These are phyloP conservation scores for Drosophila guanche DNA, from an alignment of 1,140 invertebrate species.

Conservation along the genomic window DNA sequence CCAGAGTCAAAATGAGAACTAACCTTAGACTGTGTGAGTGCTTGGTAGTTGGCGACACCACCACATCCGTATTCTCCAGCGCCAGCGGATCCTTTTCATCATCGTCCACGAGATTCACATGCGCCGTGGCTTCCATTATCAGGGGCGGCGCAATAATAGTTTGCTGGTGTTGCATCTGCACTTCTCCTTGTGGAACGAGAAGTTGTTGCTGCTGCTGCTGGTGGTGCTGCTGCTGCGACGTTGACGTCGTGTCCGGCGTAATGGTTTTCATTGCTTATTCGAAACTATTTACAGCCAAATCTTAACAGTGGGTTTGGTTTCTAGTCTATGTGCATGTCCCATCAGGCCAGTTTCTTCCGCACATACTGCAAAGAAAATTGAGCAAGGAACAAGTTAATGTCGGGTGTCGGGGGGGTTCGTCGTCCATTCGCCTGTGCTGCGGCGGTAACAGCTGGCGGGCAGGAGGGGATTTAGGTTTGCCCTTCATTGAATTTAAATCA, in stretches of 20 bases:
- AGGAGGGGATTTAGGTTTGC: too few relatives aligned
- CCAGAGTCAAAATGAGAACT: not conserved
- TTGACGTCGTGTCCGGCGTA: slow-evolving; percentile 63
- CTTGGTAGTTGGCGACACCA: slow-evolving; percentile 61
- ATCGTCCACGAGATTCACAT: slow-evolving; percentile 79
- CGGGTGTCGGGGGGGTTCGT: not conserved
- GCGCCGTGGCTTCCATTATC: slow-evolving; percentile 70
- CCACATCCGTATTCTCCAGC: slow-evolving; percentile 52
- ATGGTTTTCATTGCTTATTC: slow-evolving; percentile 69
- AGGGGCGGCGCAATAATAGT: slow-evolving; percentile 39
- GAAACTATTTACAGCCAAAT: slow-evolving; percentile 47
- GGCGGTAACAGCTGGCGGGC: too few relatives aligned
- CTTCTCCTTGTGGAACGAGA: slow-evolving; percentile 34
- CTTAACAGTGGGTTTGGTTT: not conserved
- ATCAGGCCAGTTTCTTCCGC: slow-evolving; percentile 54
- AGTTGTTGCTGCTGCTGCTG: slow-evolving; percentile 41
- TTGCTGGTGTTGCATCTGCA: slow-evolving; percentile 31
- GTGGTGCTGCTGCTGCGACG: slow-evolving; percentile 28
- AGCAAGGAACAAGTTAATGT: not conserved
- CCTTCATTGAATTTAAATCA: too few relatives aligned
- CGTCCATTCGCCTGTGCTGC: too few relatives aligned
- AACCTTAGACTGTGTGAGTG: slow-evolving; percentile 80
- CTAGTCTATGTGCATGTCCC: slow-evolving; percentile 45
- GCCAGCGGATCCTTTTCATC: slow-evolving; percentile 82
- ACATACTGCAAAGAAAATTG: slow-evolving; percentile 33